Evolutionary conservation across 2,888 invertebrate species (phyloP), one percentile per base, ranked within the genome.

Genomic region (Arenicola marina): DNA sequence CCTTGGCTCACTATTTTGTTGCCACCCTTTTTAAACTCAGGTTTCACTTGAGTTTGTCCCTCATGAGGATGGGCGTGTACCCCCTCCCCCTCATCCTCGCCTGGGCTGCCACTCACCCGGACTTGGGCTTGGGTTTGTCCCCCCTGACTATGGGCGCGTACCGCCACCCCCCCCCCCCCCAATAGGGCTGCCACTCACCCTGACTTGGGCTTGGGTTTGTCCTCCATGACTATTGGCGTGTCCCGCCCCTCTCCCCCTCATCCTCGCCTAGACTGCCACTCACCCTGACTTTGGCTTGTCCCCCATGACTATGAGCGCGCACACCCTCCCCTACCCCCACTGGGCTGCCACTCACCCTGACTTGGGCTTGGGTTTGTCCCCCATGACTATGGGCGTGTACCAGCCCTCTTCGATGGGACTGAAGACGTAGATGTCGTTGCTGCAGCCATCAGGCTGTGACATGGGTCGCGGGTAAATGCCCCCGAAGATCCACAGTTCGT

Each of bases 271-370:
- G n/a, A n/a, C n/a, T n/a, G n/a, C n/a, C n/a, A n/a, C 73, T 61
- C 69, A 80, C 81, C 82, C 82, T 34, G 82, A n/a, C n/a, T n/a
- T n/a, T n/a, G n/a, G n/a, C n/a, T n/a, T n/a, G n/a, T n/a, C n/a
- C n/a, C n/a, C n/a, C n/a, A n/a, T n/a, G n/a, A n/a, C n/a, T n/a
- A n/a, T n/a, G n/a, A n/a, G n/a, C n/a, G n/a, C n/a, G n/a, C n/a
- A n/a, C n/a, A n/a, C n/a, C n/a, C n/a, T n/a, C n/a, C n/a, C n/a
- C n/a, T n/a, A n/a, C n/a, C n/a, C n/a, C n/a, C n/a, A n/a, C n/a
- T n/a, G n/a, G n/a, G n/a, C n/a, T n/a, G n/a, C n/a, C n/a, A n/a
- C 73, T 61, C 69, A 80, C 81, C 82, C 82, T 34, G 82, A 82
- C 67, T 80, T 66, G 33, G 78, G 72, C 7, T 67, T 57, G 1